Conservation (phyloP, 2,888 invertebrate genomes). For the Andrena minutula region DNA sequence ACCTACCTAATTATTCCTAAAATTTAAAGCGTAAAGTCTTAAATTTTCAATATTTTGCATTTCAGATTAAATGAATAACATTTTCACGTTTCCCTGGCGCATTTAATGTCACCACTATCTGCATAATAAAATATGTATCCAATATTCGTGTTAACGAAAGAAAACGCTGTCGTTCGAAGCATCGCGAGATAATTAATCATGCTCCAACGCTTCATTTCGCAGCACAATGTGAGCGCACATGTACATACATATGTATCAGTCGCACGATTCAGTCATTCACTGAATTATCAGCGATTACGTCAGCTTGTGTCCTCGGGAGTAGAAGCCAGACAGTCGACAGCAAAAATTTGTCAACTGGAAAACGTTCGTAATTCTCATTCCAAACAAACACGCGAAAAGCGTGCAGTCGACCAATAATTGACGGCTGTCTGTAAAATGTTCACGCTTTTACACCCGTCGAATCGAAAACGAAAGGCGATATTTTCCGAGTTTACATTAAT, state of each 20-base stretch:
- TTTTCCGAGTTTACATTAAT: neutral
- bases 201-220: neutral
- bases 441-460: neutral
- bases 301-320: neutral
- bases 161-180: neutral
- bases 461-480: neutral
- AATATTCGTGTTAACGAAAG: neutral
- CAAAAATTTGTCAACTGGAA: neutral
- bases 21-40: too few species aligned
- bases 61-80: too few species aligned
- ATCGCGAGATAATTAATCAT: slow-evolving; percentile 20
- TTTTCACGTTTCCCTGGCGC: too few species aligned
- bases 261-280: slow-evolving; percentile 10
- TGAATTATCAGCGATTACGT: slow-evolving; percentile 33
- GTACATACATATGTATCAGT: slow-evolving; percentile 1
- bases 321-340: neutral
- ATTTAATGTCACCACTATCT: neutral
- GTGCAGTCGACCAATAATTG: neutral
- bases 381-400: neutral
- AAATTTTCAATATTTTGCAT: too few species aligned
- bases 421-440: neutral
- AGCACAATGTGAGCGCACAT: neutral
- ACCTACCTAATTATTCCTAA: too few species aligned
- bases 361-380: too few species aligned
- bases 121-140: neutral